A percentile compares a stretch with the other conserved stretches of the same genome.
These are phyloP conservation scores for Podarcis lilfordi DNA, from an alignment of 2,797 vertebrate genomes.

Conservation along the genomic window DNA sequence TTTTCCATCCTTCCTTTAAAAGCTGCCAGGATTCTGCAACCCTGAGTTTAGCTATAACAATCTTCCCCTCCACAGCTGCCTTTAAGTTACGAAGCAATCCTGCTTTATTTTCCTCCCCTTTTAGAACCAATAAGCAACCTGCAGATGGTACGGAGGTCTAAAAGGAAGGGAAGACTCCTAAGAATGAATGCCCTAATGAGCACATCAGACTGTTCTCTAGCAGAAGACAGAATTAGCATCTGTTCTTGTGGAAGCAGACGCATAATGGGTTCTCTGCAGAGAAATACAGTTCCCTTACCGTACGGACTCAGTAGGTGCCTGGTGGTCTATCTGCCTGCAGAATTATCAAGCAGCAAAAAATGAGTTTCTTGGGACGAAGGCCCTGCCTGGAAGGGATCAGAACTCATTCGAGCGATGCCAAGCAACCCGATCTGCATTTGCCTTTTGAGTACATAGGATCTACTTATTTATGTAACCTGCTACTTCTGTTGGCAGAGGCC, in stretches of 20 bases:
- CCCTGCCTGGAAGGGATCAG: not conserved
- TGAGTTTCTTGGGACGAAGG: not conserved
- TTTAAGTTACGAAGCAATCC: not conserved
- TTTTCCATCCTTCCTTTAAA: not conserved
- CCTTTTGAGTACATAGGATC: conserved; percentile 27
- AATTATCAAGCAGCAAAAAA: not conserved
- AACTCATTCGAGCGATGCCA: not conserved
- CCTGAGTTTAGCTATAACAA: not conserved
- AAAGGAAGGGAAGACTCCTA: not conserved
- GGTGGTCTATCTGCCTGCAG: not conserved
- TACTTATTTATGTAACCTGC: not conserved
- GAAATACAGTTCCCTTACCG: not conserved
- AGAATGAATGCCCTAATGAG: conserved; percentile 11
- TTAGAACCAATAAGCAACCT: not conserved
- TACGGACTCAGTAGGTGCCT: not conserved
- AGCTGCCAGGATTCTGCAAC: not conserved
- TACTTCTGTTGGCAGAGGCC: not conserved
- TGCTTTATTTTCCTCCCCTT: not conserved
- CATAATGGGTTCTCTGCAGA: not conserved
- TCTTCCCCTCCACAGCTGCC: not conserved
- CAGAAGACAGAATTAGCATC: not conserved
- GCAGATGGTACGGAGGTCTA: not conserved
- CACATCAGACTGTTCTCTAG: not conserved
- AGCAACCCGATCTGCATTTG: conserved; percentile 5
- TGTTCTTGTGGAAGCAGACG: accelerated